Evolutionary conservation across 2,113 vertebrate genomes (phyloP).

Genomic region (Meleagris gallopavo): DNA sequence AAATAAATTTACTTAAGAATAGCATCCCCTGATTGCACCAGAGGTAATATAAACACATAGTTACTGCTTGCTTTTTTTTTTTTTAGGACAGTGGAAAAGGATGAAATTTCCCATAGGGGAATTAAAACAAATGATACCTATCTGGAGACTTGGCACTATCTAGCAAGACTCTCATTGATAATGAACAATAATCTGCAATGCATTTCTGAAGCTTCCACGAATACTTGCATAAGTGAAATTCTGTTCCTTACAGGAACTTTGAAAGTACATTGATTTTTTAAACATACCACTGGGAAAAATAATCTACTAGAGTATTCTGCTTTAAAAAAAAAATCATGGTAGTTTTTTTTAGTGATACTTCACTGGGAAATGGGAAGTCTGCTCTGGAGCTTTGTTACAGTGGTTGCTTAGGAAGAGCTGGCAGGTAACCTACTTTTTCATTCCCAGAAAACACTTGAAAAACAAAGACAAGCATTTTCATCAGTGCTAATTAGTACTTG

Average conservation of each 20-base stretch:
- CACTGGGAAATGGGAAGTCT: background rate
- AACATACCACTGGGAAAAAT: slow-evolving; percentile 52
- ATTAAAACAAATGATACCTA: background rate
- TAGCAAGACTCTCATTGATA: background rate
- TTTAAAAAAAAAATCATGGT: background rate
- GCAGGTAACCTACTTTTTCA: background rate
- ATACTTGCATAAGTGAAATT: slow-evolving; percentile 26
- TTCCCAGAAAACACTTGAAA: background rate
- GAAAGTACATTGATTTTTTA: slow-evolving; percentile 36
- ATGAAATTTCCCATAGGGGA: background rate
- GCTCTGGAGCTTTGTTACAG: background rate
- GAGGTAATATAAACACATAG: background rate
- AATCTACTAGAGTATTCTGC: slow-evolving; percentile 50
- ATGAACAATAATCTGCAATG: background rate
- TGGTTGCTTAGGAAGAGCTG: background rate
- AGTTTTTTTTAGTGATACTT: background rate
- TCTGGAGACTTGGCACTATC: background rate
- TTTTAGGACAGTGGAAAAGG: background rate
- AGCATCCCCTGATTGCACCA: background rate
- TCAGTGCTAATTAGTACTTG: background rate
- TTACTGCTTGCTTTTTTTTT: background rate
- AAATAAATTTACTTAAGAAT: background rate
- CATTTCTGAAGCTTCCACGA: background rate
- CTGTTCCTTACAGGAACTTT: slow-evolving; percentile 19
- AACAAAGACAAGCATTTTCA: background rate